phyloP scores from a whole-genome alignment of 2,888 invertebrate species.

The Phymatocera aterrima region DNA sequence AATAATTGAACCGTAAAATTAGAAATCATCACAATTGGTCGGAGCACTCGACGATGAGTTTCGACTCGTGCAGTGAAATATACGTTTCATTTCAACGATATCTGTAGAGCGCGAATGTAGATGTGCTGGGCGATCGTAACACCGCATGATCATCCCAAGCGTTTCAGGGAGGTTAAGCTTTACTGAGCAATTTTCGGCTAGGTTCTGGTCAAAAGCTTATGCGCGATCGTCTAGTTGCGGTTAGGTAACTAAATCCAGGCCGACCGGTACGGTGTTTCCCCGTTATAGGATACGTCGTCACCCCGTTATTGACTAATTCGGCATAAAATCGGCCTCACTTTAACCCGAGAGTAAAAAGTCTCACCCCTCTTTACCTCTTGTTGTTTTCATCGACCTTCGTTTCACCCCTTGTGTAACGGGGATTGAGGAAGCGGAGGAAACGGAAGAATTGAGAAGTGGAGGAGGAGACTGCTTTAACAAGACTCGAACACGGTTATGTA shows the following conservation, averaged over 20 bases:
- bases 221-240: slow-evolving; percentile 5
- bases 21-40: neutral
- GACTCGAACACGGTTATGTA: neutral
- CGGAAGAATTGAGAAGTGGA: neutral
- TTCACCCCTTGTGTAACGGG: neutral
- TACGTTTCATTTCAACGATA: too few species aligned
- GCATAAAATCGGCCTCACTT: slow-evolving; percentile 8
- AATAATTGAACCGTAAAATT: neutral
- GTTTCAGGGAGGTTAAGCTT: neutral
- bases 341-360: neutral
- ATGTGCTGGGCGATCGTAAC: neutral
- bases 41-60: too few species aligned
- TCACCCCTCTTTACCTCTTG: neutral
- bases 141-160: neutral
- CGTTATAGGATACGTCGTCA: neutral
- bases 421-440: too few species aligned
- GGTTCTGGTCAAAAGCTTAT: slow-evolving; percentile 34
- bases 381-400: neutral
- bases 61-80: too few species aligned
- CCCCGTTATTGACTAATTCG: slow-evolving; percentile 27
- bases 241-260: slow-evolving; percentile 1
- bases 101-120: neutral
- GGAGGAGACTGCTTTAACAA: neutral
- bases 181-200: slow-evolving; percentile 22
- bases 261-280: neutral